phyloP scores from a whole-genome alignment of 2,113 vertebrate species.

The Eudyptes chrysolophus region DNA sequence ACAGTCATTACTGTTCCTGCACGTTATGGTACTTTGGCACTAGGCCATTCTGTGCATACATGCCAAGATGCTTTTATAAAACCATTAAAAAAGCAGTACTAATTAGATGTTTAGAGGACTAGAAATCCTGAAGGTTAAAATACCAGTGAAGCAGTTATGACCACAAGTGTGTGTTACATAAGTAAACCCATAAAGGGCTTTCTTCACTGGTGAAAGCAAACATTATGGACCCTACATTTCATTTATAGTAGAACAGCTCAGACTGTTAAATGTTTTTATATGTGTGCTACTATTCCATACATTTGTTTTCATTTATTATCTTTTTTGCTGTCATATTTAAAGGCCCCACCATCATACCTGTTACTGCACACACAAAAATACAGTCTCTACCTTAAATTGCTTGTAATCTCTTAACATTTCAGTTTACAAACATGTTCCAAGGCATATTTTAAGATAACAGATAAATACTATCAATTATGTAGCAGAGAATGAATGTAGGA shows the following conservation, averaged over 20 bases:
- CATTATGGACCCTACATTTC: background rate
- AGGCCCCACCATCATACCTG: background rate
- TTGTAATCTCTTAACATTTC: background rate
- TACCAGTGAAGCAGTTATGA: constrained; percentile 10
- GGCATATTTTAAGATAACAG: background rate
- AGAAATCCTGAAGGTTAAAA: constrained; percentile 52
- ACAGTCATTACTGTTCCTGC: constrained; percentile 29
- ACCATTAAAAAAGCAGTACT: constrained; percentile 57
- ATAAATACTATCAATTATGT: background rate
- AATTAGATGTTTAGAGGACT: constrained; percentile 53
- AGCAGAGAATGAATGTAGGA: background rate
- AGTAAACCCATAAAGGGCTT: background rate
- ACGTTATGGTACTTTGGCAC: constrained; percentile 45
- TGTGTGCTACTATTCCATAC: background rate
- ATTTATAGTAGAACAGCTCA: background rate
- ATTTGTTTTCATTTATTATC: background rate
- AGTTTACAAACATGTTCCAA: background rate
- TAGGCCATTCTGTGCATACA: constrained; percentile 21
- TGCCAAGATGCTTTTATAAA: constrained; percentile 70
- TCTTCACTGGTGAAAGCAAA: background rate
- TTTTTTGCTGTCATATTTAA: background rate
- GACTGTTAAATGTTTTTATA: background rate
- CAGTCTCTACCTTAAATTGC: background rate
- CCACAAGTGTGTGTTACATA: background rate
- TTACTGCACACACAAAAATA: background rate